Evolutionary conservation across 2,888 invertebrate genomes (phyloP).

Genomic region (Drosophila fungiperda): DNA sequence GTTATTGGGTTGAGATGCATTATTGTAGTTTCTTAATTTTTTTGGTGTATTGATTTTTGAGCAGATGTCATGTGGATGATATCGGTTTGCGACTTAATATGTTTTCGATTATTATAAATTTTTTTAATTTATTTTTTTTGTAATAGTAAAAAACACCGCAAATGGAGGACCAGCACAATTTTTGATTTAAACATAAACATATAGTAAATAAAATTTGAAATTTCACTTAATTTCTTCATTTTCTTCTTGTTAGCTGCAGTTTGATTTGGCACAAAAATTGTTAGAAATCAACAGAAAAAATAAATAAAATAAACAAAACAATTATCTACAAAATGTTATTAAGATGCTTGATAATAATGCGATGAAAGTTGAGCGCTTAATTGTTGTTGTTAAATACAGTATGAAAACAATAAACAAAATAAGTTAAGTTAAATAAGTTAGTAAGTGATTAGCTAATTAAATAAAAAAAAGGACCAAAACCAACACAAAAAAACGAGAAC

Average conservation of each 20-base stretch:
- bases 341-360: constrained; percentile 38
- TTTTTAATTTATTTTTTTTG: constrained; percentile 3
- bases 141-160: constrained; percentile 55
- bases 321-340: constrained; percentile 35
- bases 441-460: constrained; percentile 35
- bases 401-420: constrained; percentile 6
- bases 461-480: constrained; percentile 33
- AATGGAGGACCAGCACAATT: constrained; percentile 65
- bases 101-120: background rate
- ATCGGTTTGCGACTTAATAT: constrained; percentile 9
- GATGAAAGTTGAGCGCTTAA: constrained; percentile 22
- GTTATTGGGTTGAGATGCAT: constrained; percentile 40
- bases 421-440: constrained; percentile 30
- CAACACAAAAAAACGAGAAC: constrained; percentile 35
- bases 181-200: constrained; percentile 29
- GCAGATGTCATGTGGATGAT: constrained; percentile 9
- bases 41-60: constrained; percentile 15
- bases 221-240: background rate
- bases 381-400: background rate
- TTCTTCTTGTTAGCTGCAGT: constrained; percentile 31
- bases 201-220: constrained; percentile 14
- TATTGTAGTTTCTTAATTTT: constrained; percentile 23
- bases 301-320: constrained; percentile 14
- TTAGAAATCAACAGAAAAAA: constrained; percentile 25
- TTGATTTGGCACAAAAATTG: constrained; percentile 51